Percentiles rank a stretch among this genome's conserved stretches.
Evolutionary conservation across 2,797 vertebrate species (phyloP).

Genomic region (Margarornis squamiger): DNA sequence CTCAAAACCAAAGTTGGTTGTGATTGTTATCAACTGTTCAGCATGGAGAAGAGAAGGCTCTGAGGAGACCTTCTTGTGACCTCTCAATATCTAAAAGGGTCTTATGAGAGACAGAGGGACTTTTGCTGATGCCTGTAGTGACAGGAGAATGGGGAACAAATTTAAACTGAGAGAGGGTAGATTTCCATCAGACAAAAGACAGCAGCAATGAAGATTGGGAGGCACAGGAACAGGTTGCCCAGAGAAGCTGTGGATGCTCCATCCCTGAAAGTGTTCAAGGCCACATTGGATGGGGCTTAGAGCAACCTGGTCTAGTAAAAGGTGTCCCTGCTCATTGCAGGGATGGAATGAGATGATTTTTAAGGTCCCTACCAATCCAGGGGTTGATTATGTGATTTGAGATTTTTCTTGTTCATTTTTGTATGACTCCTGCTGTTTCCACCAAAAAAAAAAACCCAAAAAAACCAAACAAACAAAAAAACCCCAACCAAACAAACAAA

Average conservation of each 20-base stretch:
- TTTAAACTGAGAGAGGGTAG: not conserved
- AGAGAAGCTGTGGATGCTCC: not conserved
- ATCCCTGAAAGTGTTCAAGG: not conserved
- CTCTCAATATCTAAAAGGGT: not conserved
- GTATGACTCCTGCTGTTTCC: not conserved
- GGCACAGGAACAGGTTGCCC: fast-evolving
- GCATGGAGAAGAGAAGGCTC: not conserved
- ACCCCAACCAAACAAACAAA: no score
- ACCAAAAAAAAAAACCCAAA: not conserved
- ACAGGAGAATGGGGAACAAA: fast-evolving
- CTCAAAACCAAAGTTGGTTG: not conserved
- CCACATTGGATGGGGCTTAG: fast-evolving
- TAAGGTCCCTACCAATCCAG: fast-evolving
- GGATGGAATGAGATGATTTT: fast-evolving
- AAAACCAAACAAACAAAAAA: not conserved
- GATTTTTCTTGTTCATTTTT: not conserved
- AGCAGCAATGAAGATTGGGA: not conserved
- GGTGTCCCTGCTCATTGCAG: fast-evolving
- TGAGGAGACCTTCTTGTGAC: fast-evolving
- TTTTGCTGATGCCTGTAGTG: not conserved
- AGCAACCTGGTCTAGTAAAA: fast-evolving
- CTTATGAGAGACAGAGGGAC: not conserved
- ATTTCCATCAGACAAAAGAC: not conserved
- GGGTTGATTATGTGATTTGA: not conserved
- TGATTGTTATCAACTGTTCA: not conserved